These are phyloP conservation scores for Stenopsyche tienmushanensis DNA, from an alignment of 1,140 invertebrate species.

Conservation along the genomic window DNA sequence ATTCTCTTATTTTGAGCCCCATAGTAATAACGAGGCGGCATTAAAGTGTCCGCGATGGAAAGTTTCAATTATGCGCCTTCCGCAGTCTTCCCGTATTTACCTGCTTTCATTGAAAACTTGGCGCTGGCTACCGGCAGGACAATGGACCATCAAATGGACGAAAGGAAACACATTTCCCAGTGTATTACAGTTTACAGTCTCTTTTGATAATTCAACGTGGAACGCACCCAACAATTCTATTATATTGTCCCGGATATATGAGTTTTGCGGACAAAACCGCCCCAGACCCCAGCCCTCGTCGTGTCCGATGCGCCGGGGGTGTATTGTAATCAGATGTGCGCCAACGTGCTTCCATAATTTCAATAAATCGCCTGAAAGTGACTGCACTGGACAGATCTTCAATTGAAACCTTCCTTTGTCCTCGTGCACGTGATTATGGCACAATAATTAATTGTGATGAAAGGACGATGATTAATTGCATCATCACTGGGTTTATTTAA, in stretches of 20 bases:
- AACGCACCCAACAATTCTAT: too few species aligned
- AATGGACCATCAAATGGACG: too few species aligned
- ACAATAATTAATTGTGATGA: constrained; percentile 12
- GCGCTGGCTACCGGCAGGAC: background rate
- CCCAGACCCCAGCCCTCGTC: background rate
- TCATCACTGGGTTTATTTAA: background rate
- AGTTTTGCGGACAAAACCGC: background rate
- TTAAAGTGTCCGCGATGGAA: too few species aligned
- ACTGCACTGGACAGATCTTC: background rate
- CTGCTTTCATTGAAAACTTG: too few species aligned
- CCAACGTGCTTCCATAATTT: background rate
- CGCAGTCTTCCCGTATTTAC: background rate
- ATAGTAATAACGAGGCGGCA: too few species aligned
- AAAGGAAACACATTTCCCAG: too few species aligned
- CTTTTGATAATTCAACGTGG: too few species aligned
- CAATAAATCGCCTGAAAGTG: constrained; percentile 7
- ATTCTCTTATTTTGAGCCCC: too few species aligned
- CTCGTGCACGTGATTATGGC: background rate
- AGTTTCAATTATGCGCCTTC: background rate
- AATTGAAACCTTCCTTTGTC: constrained; percentile 10
- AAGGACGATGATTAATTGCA: constrained; percentile 12
- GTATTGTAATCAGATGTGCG: background rate
- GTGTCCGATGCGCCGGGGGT: too few species aligned
- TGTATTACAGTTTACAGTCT: too few species aligned
- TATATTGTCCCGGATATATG: background rate